Conservation (phyloP, 23 tunicate genomes). For the Ciona savignyi region DNA sequence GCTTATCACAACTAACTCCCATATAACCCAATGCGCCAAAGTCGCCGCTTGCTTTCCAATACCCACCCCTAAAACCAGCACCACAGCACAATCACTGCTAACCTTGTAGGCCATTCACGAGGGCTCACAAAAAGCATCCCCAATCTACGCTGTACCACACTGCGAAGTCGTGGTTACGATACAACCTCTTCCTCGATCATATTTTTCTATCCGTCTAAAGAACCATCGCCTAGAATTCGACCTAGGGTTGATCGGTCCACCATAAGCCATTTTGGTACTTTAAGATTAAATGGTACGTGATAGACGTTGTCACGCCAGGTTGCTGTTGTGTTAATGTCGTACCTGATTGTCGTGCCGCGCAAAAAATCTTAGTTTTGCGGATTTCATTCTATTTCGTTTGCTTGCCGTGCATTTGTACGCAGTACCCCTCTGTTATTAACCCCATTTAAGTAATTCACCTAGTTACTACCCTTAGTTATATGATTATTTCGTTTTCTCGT, state of each 20-base stretch:
- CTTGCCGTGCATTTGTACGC: no score
- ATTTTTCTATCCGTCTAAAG: conserved; percentile 22
- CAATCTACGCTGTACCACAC: conserved; percentile 15
- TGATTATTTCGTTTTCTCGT: no score
- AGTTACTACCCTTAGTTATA: no score
- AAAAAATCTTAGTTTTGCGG: no score
- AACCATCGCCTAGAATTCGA: not conserved
- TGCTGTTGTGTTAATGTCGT: conserved; percentile 2
- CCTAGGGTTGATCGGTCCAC: not conserved
- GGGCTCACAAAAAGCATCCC: conserved; percentile 6
- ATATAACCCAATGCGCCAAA: not conserved
- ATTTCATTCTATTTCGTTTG: no score
- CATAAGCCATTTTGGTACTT: conserved; percentile 4
- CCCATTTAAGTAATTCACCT: no score
- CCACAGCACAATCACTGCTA: not conserved
- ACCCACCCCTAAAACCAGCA: not conserved
- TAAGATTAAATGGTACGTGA: conserved; percentile 14
- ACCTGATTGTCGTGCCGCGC: no score
- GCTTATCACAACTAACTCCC: no score
- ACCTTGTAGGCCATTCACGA: not conserved
- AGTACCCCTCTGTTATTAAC: no score
- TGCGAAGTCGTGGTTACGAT: conserved; percentile 23
- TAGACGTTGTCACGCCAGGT: conserved; percentile 14
- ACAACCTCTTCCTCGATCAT: conserved; percentile 31
- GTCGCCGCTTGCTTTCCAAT: not conserved